These are phyloP conservation scores for Procambarus virginalis DNA, from an alignment of 1,140 invertebrate species.

Conservation along the genomic window DNA sequence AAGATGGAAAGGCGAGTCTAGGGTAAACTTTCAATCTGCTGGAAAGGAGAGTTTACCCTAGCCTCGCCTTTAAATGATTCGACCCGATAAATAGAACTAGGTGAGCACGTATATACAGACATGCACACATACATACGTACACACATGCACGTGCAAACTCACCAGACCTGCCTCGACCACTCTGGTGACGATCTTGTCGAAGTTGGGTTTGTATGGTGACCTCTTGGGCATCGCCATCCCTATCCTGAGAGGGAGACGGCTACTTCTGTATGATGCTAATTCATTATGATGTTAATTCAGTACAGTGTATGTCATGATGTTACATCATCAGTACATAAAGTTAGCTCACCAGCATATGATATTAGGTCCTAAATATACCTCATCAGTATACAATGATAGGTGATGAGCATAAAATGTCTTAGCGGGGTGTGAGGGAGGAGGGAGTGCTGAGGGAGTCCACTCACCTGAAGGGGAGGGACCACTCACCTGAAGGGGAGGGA, in stretches of 20 bases:
- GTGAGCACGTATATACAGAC: not conserved
- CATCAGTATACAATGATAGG: too few relatives aligned
- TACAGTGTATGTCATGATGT: not conserved
- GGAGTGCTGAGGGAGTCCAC: too few relatives aligned
- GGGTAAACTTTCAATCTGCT: not conserved
- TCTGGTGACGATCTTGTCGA: conserved; percentile 31
- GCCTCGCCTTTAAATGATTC: not conserved
- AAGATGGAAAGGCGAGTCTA: not conserved
- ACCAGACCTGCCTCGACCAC: conserved; percentile 61
- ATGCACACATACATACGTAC: not conserved
- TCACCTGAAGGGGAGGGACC: too few relatives aligned
- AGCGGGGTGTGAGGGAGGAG: too few relatives aligned
- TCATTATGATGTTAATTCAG: too few relatives aligned
- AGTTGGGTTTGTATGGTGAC: conserved; percentile 61
- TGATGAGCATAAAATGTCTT: too few relatives aligned
- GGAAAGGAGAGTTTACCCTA: not conserved
- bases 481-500: too few relatives aligned
- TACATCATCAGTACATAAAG: not conserved
- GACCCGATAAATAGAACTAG: not conserved
- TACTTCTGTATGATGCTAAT: not conserved
- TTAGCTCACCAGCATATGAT: too few relatives aligned
- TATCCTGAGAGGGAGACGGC: conserved; percentile 16
- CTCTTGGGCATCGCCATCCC: conserved; percentile 63
- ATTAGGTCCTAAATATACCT: too few relatives aligned
- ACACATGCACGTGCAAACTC: not conserved